Base-by-base conservation (phyloP, 1,140 invertebrate genomes). In the Pseudomyrmex cubaensis region DNA sequence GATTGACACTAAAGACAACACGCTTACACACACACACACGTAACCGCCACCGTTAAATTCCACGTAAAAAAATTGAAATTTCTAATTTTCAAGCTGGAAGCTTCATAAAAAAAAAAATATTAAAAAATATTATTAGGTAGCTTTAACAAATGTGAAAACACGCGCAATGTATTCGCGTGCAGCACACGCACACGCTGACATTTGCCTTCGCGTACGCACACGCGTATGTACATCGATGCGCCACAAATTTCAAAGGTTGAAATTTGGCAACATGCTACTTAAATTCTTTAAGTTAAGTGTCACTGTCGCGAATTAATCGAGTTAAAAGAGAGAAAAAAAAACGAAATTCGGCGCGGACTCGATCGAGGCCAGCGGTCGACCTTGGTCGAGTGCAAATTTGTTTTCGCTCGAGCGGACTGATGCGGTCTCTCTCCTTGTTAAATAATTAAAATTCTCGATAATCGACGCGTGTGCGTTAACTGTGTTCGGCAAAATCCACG, bases 201-300 rank as follows among this genome's bases (percentile, higher is more conserved):
- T 35, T 83, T 52, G 62, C 46, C 22, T 70, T 25, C 22, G 59
- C 22, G 20, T 15, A 57, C 4, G 17, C 64, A 35, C 48, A 85
- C 22, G 59, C 22, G 20, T 15, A 57, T 2, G 17, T 59, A 35
- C 48, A 85, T 82, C 61, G 69, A 80, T 86, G 61, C 77, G 70
- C 69, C 85, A 84, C 78, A 70, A 86, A 87, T 75, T 85, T 67
- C 66, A 62, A 44, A 35, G 35, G 35, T 85, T 82, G 83, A 8
- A 70, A 44, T 50, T 56, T 54, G 59, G 54, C 54, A 57, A 12
- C 63, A 52, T 54, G 73, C 22, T 44, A 15, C 25, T 78, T 17
- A 25, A 52, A 56, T 77, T 10, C 35, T 35, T 44, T 20, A 20
- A 20, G 20, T n/a, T 61, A 48, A 80, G 57, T 17, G 59, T 57